These are phyloP conservation scores for Cataglyphis albicans DNA, from an alignment of 2,888 invertebrate species.

Conservation along the genomic window DNA sequence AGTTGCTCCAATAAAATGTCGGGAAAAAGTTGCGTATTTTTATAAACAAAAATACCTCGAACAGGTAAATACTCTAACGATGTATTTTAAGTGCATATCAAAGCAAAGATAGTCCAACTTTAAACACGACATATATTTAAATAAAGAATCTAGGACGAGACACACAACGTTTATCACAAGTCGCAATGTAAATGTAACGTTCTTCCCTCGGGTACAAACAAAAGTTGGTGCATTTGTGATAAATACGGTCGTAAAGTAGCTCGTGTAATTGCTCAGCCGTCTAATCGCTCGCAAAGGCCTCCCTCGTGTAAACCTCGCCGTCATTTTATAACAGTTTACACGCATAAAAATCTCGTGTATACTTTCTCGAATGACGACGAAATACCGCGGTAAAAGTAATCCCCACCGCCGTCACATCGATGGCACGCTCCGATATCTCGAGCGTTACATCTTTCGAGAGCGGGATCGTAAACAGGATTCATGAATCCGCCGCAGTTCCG, in stretches of 20 bases:
- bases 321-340: conserved; percentile 1
- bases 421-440: neutral
- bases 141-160: neutral
- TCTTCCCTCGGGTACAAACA: neutral
- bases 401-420: neutral
- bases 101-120: neutral
- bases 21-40: neutral
- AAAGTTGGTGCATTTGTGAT: neutral
- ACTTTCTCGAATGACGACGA: conserved; percentile 5
- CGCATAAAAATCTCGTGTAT: conserved; percentile 17
- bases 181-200: neutral
- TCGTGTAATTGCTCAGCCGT: neutral
- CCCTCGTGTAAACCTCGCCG: neutral
- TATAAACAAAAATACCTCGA: neutral
- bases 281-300: neutral
- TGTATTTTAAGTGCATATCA: neutral
- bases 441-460: conserved; percentile 37
- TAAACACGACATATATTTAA: neutral
- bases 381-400: conserved; percentile 1
- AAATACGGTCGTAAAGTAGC: conserved; percentile 3
- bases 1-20: neutral
- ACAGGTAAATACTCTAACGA: neutral
- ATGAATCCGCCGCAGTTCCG: conserved; percentile 51
- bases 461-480: conserved; percentile 51
- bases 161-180: too few species aligned